These are phyloP conservation scores for Dermolepida albohirtum DNA, from an alignment of 2,888 invertebrate species.

Conservation along the genomic window DNA sequence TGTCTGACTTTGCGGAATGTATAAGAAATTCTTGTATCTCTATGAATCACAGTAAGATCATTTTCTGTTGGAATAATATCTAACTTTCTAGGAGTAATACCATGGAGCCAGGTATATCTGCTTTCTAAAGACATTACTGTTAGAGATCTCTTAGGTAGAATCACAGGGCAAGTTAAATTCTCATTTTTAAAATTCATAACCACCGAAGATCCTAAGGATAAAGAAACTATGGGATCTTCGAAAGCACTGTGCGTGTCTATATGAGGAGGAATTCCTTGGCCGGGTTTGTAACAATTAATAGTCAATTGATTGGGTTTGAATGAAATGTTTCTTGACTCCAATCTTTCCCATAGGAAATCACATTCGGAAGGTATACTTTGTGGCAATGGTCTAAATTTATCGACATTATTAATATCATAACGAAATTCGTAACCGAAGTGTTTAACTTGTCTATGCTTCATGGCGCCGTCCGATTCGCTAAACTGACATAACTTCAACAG, in stretches of 20 bases:
- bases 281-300: conserved; percentile 84
- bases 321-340: conserved; percentile 60
- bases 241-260: conserved; percentile 97
- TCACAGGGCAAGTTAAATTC: conserved; percentile 70
- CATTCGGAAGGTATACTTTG: conserved; percentile 79
- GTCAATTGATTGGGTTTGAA: conserved; percentile 84
- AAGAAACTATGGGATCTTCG: conserved; percentile 85
- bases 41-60: conserved; percentile 69
- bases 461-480: conserved; percentile 65
- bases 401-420: conserved; percentile 88
- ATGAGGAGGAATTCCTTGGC: conserved; percentile 95
- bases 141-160: conserved; percentile 78
- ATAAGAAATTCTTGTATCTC: conserved; percentile 80
- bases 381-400: conserved; percentile 74
- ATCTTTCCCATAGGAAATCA: conserved; percentile 72
- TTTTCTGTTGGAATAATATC: conserved; percentile 75
- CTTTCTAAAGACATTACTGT: conserved; percentile 82
- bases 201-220: conserved; percentile 85
- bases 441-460: conserved; percentile 87
- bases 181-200: conserved; percentile 90
- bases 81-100: conserved; percentile 85
- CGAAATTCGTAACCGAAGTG: conserved; percentile 94
- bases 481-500: conserved; percentile 70
- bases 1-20: conserved; percentile 81
- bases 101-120: conserved; percentile 85